A percentile compares a stretch with the other conserved stretches of the same genome.
These are phyloP conservation scores for Protaetia brevitarsis DNA, from an alignment of 1,140 invertebrate species.

Conservation along the genomic window DNA sequence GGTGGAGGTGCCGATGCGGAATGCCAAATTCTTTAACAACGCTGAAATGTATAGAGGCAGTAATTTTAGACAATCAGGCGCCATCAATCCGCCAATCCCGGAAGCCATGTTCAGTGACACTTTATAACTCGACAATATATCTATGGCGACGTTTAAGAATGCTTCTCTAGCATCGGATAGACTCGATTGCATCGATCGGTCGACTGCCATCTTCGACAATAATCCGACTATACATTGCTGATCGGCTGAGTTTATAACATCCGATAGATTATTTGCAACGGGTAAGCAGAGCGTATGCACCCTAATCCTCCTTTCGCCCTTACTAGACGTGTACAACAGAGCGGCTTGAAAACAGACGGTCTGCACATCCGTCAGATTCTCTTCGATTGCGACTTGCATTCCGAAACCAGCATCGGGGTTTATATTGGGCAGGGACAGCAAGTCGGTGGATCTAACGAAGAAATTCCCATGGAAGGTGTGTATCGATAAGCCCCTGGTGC, in stretches of 20 bases:
- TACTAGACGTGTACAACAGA: slow-evolving; percentile 95
- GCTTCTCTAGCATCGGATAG: slow-evolving; percentile 93
- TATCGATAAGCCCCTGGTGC: slow-evolving; percentile 87
- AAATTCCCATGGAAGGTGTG: slow-evolving; percentile 99
- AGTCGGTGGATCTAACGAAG: slow-evolving; percentile 96
- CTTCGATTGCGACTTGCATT: slow-evolving; percentile 95
- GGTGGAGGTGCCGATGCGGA: slow-evolving; percentile 81
- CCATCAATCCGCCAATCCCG: slow-evolving; percentile 62
- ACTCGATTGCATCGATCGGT: slow-evolving; percentile 80
- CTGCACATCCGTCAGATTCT: slow-evolving; percentile 81
- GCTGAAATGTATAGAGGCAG: slow-evolving; percentile 89
- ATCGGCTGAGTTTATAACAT: slow-evolving; percentile 90
- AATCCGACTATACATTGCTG: slow-evolving; percentile 91
- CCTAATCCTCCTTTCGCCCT: slow-evolving; percentile 94
- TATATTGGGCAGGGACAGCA: slow-evolving; percentile 93
- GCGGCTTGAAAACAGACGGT: slow-evolving; percentile 97
- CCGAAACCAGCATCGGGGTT: slow-evolving; percentile 98
- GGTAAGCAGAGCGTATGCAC: slow-evolving; percentile 97
- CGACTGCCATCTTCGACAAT: slow-evolving; percentile 95
- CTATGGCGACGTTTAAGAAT: slow-evolving; percentile 91
- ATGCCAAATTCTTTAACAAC: slow-evolving; percentile 86
- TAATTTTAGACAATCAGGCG: slow-evolving; percentile 71
- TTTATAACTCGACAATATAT: slow-evolving; percentile 83
- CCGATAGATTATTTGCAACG: slow-evolving; percentile 76
- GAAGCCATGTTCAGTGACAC: slow-evolving; percentile 63